These are phyloP conservation scores for Cataglyphis rosenhaueri DNA, from an alignment of 2,888 invertebrate species.

Conservation along the genomic window DNA sequence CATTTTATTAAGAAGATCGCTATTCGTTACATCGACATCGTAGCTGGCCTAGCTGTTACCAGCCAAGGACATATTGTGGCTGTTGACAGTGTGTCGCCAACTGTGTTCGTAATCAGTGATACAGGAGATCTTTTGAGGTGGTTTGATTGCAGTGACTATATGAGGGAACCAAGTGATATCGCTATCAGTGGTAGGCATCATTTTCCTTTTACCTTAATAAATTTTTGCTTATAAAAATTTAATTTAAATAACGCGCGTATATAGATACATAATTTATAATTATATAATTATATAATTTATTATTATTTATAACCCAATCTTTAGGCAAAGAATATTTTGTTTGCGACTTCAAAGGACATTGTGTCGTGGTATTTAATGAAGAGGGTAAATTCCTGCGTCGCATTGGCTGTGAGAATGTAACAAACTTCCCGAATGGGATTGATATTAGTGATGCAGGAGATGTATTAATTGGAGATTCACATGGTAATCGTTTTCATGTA, in stretches of 20 bases:
- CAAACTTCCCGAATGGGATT: slow-evolving; percentile 99
- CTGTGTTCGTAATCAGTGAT: slow-evolving; percentile 97
- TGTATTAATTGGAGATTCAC: slow-evolving; percentile 98
- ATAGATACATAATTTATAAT: not conserved
- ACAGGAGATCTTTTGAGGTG: slow-evolving; percentile 96
- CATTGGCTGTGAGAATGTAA: slow-evolving; percentile 97
- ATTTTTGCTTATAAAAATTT: not conserved
- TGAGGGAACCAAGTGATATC: slow-evolving; percentile 99
- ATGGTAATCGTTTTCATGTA: slow-evolving; percentile 98
- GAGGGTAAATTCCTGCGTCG: slow-evolving; percentile 96
- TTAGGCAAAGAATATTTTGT: slow-evolving; percentile 97
- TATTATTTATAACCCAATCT: slow-evolving; percentile 45
- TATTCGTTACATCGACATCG: slow-evolving; percentile 94
- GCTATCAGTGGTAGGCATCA: slow-evolving; percentile 92
- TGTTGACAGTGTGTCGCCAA: slow-evolving; percentile 98
- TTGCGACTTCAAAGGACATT: slow-evolving; percentile 99
- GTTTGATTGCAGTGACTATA: slow-evolving; percentile 99
- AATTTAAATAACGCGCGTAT: not conserved
- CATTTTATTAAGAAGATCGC: slow-evolving; percentile 98
- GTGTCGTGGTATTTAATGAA: slow-evolving; percentile 98
- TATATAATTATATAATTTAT: not conserved
- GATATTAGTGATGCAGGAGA: slow-evolving; percentile 99
- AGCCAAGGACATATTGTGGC: slow-evolving; percentile 97
- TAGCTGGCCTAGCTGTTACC: slow-evolving; percentile 97
- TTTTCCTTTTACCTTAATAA: slow-evolving; percentile 27